phyloP scores from a whole-genome alignment of 2,797 vertebrate species.

The Mus minutoides region DNA sequence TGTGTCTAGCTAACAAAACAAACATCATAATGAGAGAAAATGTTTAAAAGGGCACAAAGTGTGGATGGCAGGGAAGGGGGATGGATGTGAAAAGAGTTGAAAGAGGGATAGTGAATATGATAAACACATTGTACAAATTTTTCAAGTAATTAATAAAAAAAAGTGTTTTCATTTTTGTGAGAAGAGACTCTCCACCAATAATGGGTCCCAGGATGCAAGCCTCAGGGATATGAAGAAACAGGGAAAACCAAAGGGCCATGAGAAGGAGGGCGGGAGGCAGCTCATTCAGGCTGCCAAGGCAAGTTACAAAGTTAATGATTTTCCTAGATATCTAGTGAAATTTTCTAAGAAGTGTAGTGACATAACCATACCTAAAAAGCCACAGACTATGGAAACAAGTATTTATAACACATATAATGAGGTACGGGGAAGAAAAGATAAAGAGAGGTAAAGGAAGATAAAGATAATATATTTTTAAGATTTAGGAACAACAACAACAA shows the following conservation, averaged over 20 bases:
- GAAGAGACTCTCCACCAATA: neutral
- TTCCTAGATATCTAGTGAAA: neutral
- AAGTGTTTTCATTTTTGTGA: neutral
- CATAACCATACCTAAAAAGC: neutral
- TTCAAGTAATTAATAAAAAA: neutral
- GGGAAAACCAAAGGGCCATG: neutral
- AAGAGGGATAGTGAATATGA: neutral
- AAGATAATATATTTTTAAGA: neutral
- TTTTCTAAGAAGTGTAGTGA: neutral
- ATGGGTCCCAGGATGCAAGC: neutral
- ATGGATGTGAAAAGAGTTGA: neutral
- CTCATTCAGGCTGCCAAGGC: too few relatives aligned
- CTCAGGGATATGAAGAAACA: neutral
- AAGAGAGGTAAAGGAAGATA: too few relatives aligned
- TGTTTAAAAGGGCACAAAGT: neutral
- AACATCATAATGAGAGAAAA: neutral
- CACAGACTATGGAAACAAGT: neutral
- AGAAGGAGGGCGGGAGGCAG: neutral
- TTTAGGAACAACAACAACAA: neutral
- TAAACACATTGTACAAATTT: neutral
- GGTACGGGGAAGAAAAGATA: neutral
- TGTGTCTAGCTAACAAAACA: neutral
- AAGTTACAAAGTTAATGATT: neutral
- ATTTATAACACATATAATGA: neutral
- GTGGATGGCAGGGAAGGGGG: too few relatives aligned